phyloP scores from a whole-genome alignment of 2,113 vertebrate species.

The Danionella cerebrum region DNA sequence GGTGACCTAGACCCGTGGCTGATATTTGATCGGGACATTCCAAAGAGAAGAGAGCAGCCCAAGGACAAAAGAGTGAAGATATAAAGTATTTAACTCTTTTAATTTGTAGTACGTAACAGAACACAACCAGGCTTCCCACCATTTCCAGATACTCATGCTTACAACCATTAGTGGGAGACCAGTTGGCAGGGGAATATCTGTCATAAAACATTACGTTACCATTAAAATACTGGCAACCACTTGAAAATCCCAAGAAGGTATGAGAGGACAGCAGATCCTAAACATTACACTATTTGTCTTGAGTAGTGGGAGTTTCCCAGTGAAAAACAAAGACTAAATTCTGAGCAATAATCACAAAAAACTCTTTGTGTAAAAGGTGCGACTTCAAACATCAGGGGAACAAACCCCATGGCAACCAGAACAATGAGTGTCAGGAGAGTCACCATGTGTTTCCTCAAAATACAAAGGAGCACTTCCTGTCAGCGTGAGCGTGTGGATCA shows the following conservation, averaged over 20 bases:
- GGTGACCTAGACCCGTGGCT: not conserved
- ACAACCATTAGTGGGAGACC: too few relatives aligned
- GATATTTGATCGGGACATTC: slow-evolving; percentile 20
- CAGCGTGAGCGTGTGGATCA: not conserved
- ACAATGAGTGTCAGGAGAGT: slow-evolving; percentile 39
- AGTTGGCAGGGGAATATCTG: too few relatives aligned
- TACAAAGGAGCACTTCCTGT: slow-evolving; percentile 22
- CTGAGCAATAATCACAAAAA: not conserved
- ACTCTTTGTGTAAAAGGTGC: not conserved
- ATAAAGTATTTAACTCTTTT: too few relatives aligned
- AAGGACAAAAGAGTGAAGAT: not conserved
- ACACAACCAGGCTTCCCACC: not conserved
- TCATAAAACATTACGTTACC: too few relatives aligned
- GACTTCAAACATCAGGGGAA: slow-evolving; percentile 8
- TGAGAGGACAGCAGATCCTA: not conserved
- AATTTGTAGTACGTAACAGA: too few relatives aligned
- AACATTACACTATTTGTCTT: too few relatives aligned
- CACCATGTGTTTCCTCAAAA: slow-evolving; percentile 32
- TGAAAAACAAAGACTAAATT: not conserved
- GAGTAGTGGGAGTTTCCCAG: not conserved
- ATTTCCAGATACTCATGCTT: not conserved
- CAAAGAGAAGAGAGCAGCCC: not conserved
- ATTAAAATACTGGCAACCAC: too few relatives aligned
- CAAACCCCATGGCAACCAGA: slow-evolving; percentile 20
- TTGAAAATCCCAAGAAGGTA: too few relatives aligned